Conservation (phyloP, 2,888 invertebrate species). For the Epicampocera succincta region DNA sequence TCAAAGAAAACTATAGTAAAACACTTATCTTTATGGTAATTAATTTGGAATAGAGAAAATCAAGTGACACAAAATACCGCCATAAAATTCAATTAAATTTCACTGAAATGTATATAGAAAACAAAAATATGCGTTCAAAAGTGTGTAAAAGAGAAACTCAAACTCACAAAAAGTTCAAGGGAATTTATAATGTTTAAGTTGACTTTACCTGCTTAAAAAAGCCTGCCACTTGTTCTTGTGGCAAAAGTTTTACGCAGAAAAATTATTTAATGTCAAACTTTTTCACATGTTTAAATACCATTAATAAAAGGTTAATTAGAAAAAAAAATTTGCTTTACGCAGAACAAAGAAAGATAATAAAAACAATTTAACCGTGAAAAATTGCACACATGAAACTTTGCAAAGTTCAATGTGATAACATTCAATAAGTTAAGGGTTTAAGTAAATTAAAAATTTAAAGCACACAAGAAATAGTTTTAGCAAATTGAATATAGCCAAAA, state of each 20-base stretch:
- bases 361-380: neutral
- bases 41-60: constrained; percentile 4
- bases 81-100: constrained; percentile 14
- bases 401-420: neutral
- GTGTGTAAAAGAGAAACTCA: constrained; percentile 17
- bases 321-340: neutral
- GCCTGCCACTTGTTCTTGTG: neutral
- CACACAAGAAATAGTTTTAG: no score
- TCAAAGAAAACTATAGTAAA: neutral
- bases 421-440: no score
- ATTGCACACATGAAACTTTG: neutral
- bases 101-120: constrained; percentile 8
- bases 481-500: no score
- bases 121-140: neutral
- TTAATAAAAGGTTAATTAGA: constrained; percentile 18
- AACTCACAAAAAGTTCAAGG: constrained; percentile 42
- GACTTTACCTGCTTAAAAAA: neutral
- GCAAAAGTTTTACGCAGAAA: neutral
- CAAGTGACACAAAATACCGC: constrained; percentile 14
- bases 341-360: neutral
- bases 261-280: constrained; percentile 9
- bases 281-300: constrained; percentile 3
- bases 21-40: constrained; percentile 17
- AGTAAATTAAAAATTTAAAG: no score
- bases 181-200: neutral